A percentile compares a stretch with the other conserved stretches of the same genome.
phyloP scores from a whole-genome alignment of 2,113 vertebrate species.

The Phodopus roborovskii region DNA sequence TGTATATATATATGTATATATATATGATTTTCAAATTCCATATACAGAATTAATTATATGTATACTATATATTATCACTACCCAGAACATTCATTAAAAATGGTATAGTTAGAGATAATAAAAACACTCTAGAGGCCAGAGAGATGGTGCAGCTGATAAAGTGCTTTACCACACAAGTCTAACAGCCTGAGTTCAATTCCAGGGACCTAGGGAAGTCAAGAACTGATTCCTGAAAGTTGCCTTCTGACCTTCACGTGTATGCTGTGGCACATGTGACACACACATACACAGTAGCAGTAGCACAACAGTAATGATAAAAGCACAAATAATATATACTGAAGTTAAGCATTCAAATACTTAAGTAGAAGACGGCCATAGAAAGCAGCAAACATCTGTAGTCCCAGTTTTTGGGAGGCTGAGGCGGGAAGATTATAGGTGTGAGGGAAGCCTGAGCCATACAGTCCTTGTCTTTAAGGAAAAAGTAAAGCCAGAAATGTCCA shows the following conservation, averaged over 20 bases:
- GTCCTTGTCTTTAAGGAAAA: background rate
- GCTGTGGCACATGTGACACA: too few relatives aligned
- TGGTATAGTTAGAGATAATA: background rate
- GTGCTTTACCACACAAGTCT: background rate
- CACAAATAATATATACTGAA: background rate
- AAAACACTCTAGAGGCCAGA: background rate
- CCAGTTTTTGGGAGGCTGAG: background rate
- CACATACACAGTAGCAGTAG: background rate
- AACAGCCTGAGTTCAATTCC: background rate
- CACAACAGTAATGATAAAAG: background rate
- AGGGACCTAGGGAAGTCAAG: background rate
- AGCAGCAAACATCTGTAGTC: background rate
- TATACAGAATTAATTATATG: background rate
- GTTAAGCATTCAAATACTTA: background rate
- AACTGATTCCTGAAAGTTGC: background rate
- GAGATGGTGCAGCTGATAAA: background rate
- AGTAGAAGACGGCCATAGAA: too few relatives aligned
- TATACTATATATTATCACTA: background rate
- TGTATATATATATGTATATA: too few relatives aligned
- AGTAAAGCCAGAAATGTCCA: background rate
- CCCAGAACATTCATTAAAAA: background rate
- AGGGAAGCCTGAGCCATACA: background rate
- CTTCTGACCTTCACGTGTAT: background rate
- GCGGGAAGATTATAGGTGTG: background rate
- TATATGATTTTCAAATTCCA: conserved; percentile 1